phyloP scores from a whole-genome alignment of 2,797 vertebrate species.

The Diplodus puntazzo region DNA sequence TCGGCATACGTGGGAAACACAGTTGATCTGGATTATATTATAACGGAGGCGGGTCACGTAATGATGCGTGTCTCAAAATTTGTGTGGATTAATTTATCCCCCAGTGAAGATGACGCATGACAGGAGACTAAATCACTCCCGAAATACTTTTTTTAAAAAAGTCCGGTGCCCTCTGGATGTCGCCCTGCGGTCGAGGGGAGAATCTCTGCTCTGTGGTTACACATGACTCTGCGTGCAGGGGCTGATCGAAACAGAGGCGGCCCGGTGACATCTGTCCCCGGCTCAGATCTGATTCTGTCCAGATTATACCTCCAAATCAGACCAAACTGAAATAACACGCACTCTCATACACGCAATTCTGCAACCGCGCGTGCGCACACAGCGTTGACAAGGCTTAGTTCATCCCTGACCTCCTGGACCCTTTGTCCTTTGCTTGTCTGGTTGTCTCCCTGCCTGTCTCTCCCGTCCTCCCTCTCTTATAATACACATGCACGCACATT shows the following conservation, averaged over 20 bases:
- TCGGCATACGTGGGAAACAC: not conserved
- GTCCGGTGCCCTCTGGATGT: not conserved
- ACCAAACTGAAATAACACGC: slow-evolving; percentile 44
- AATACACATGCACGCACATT: not conserved
- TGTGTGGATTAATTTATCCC: not conserved
- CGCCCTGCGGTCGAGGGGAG: not conserved
- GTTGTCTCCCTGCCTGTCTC: slow-evolving; percentile 33
- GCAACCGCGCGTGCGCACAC: slow-evolving; percentile 38
- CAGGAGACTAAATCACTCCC: not conserved
- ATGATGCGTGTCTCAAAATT: not conserved
- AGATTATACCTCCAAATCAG: slow-evolving; percentile 68
- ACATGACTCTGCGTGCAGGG: slow-evolving; percentile 20
- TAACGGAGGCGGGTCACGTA: not conserved
- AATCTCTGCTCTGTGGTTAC: slow-evolving; percentile 28
- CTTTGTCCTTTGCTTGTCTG: slow-evolving; percentile 53
- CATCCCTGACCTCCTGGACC: slow-evolving; percentile 61
- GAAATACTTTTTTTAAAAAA: not conserved
- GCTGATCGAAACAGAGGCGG: slow-evolving; percentile 24
- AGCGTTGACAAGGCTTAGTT: slow-evolving; percentile 42
- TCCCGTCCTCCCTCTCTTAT: slow-evolving; percentile 25
- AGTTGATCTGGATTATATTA: not conserved
- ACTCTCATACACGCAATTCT: slow-evolving; percentile 35
- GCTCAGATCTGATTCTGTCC: slow-evolving; percentile 64
- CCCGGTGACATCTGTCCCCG: slow-evolving; percentile 64
- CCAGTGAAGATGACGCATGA: not conserved